These are phyloP conservation scores for Rhinatrema bivittatum DNA, from an alignment of 2,797 vertebrate species.

Conservation along the genomic window DNA sequence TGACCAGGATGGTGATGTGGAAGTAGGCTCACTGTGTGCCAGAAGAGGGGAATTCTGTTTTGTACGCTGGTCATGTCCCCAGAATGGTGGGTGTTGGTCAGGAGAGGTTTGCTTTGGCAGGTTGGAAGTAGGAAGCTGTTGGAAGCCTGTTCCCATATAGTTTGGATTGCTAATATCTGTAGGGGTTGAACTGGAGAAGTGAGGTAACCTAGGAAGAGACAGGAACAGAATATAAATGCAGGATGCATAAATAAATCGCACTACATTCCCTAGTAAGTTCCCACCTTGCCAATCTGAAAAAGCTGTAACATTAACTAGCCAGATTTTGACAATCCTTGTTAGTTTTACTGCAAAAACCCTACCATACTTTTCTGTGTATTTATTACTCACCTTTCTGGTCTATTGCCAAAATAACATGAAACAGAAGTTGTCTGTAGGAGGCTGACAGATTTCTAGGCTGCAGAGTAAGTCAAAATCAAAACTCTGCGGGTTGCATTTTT, in stretches of 20 bases:
- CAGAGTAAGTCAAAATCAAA: not conserved
- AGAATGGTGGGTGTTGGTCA: constrained; percentile 53
- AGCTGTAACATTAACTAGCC: too few species aligned
- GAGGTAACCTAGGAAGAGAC: constrained; percentile 40
- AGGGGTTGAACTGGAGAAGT: constrained; percentile 23
- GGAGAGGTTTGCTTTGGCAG: constrained; percentile 44
- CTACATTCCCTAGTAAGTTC: too few species aligned
- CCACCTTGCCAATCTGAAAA: too few species aligned
- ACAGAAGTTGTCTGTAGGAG: too few species aligned
- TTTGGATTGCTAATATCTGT: constrained; percentile 77
- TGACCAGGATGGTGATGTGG: constrained; percentile 47
- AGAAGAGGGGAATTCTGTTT: constrained; percentile 40
- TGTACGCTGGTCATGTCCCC: constrained; percentile 68
- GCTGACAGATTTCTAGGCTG: constrained; percentile 11
- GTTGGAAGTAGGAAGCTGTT: constrained; percentile 16
- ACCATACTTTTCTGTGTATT: too few species aligned
- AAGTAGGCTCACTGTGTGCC: constrained; percentile 52
- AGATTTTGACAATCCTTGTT: too few species aligned
- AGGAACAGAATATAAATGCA: not conserved
- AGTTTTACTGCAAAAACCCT: too few species aligned
- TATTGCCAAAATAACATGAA: too few species aligned
- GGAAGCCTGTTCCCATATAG: constrained; percentile 66
- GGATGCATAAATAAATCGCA: not conserved
- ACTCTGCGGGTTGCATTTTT: not conserved
- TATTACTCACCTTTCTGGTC: too few species aligned